phyloP scores from a whole-genome alignment of 2,888 invertebrate species.

The Drosophila colorata region DNA sequence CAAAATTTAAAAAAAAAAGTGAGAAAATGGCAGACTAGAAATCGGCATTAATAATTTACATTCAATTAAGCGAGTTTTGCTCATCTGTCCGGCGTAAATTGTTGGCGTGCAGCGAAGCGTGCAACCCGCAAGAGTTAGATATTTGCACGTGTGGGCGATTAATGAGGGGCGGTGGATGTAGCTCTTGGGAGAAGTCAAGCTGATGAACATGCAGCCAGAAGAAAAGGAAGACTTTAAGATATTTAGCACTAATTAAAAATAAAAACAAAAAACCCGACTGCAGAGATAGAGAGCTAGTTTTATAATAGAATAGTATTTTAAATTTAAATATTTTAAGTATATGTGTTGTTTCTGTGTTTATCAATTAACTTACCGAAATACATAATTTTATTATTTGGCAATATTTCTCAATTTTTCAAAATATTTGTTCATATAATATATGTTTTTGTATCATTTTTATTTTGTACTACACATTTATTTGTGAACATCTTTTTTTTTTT shows the following conservation, averaged over 20 bases:
- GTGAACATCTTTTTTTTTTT: slow-evolving; percentile 27
- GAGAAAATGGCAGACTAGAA: slow-evolving; percentile 42
- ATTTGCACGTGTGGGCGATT: slow-evolving; percentile 22
- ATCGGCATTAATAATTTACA: slow-evolving; percentile 59
- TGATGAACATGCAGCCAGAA: slow-evolving; percentile 3
- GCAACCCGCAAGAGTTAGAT: slow-evolving; percentile 32
- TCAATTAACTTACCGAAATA: no score
- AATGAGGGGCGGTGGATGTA: slow-evolving; percentile 4
- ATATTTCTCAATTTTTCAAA: background rate
- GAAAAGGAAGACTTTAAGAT: background rate
- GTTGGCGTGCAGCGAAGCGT: slow-evolving; percentile 52
- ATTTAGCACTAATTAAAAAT: background rate
- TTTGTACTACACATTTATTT: slow-evolving; percentile 64
- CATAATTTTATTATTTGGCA: background rate
- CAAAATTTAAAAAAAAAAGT: slow-evolving; percentile 29
- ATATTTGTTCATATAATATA: background rate
- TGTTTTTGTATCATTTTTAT: background rate
- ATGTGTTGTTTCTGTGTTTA: no score
- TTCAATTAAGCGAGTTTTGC: slow-evolving; percentile 60
- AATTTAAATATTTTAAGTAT: no score
- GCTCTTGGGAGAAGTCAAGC: background rate
- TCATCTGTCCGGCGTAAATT: slow-evolving; percentile 44
- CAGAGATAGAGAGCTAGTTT: no score
- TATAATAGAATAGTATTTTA: no score
- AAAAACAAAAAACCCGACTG: background rate